Conservation (phyloP, 2,113 vertebrate genomes). For the Microtus ochrogaster region DNA sequence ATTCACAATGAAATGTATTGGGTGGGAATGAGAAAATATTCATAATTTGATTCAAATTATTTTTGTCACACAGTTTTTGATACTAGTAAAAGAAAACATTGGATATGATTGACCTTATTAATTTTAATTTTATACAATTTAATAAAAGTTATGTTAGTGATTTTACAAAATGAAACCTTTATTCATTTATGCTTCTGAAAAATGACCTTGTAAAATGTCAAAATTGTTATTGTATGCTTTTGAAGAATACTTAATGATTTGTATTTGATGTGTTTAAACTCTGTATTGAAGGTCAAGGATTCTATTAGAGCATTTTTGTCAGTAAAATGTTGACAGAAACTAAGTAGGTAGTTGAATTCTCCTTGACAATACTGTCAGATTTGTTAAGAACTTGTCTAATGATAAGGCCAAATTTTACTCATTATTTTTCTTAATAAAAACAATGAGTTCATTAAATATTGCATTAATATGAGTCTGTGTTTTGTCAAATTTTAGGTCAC, state of each 20-base stretch:
- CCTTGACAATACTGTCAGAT: conserved; percentile 84
- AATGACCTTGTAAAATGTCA: conserved; percentile 84
- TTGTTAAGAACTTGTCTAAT: conserved; percentile 80
- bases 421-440: conserved; percentile 74
- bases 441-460: conserved; percentile 65
- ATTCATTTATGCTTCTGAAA: conserved; percentile 72
- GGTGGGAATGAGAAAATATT: conserved; percentile 27
- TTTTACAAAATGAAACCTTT: conserved; percentile 74
- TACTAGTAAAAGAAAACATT: conserved; percentile 57
- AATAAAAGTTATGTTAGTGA: conserved; percentile 73
- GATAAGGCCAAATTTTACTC: conserved; percentile 84
- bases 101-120: conserved; percentile 72
- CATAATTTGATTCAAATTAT: conserved; percentile 63
- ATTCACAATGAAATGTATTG: conserved; percentile 38
- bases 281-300: conserved; percentile 84
- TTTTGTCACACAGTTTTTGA: conserved; percentile 66
- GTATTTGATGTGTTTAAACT: conserved; percentile 83
- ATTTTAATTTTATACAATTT: conserved; percentile 74
- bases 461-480: conserved; percentile 50
- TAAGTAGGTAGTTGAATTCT: conserved; percentile 82
- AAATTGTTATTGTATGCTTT: conserved; percentile 77
- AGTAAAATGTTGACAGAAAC: conserved; percentile 83
- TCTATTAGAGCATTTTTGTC: conserved; percentile 82
- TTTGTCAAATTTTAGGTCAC: conserved; percentile 55
- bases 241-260: conserved; percentile 86